Evolutionary conservation across 2,797 vertebrate species (phyloP), one percentile per base, ranked within the genome.

Genomic region (Sebastiscus tertius): DNA sequence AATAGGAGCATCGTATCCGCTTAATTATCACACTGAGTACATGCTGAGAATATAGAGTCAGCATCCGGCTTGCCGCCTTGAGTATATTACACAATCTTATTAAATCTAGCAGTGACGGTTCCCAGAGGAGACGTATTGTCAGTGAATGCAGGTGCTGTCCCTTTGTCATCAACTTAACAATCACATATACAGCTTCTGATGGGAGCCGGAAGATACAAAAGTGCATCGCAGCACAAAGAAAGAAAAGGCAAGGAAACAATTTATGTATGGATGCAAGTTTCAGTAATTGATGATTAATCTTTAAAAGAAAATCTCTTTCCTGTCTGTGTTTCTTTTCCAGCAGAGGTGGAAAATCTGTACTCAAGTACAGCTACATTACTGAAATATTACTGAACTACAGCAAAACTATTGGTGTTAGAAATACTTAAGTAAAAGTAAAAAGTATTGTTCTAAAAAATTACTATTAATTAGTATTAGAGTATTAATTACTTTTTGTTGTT

Each of bases 21-120:
- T 64, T 84, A 70, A 84, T 82, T 67, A 58, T 72, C 74, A 81
- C 62, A 71, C 75, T 58, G 75, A 76, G 33, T 49, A 3, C 31
- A 72, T 67, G 52, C n/a, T 77, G 56, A 55, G 82, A 75, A 62
- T 22, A 33, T 5, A 82, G 63, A 75, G 76, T 46, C 71, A 79
- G 33, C 3, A 58, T 77, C 20, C 27, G 69, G 74, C 67, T 8
- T 31, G 24, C 26, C 63, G 8, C 56, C 39, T 71, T 55, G 33
- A 72, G 22, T 87, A 27, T 49, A 58, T 72, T 33, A 62, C 36
- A 79, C 67, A 73, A 46, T 56, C 56, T 84, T 61, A 46, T 75
- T 78, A 72, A 54, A 75, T 66, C 29, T 20, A 36, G 63, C 36
- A 5, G n/a, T 42, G 61, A 34, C 14, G 12, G 29, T 31, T 72